Evolutionary conservation across 2,888 invertebrate genomes (phyloP), one percentile per base, ranked within the genome.

Genomic region (Acleris laterana): DNA sequence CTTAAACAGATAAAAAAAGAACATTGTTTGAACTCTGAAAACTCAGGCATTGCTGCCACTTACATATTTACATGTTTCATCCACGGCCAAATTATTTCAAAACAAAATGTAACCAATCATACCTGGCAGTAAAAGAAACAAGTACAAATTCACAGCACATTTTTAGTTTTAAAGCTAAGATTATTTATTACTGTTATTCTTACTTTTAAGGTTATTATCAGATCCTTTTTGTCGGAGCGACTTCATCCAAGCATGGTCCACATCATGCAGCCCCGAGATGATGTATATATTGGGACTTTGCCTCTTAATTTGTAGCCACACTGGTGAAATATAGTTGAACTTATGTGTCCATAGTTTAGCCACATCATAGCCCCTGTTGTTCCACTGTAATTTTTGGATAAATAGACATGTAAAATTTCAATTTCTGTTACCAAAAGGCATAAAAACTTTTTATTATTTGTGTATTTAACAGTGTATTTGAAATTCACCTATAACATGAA

Each of bases 271-370:
- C 0, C 96, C 96, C 1, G 94, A 94, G 59, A 97, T 85, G 58
- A 95, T 94, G 80, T 96, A 96, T 20, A 93, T 94, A 64, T 94
- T 93, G 2, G 91, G 87, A 17, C 93, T 94, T 66, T 95, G 95
- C 48, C 95, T 91, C 68, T 95, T 94, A 16, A 99, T 90, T 89
- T 98, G 98, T 38, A 99, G 94, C 99, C 99, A 99, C 0, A 99
- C 99, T 0, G 99, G 99, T 0, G 98, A 97, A 25, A 99, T 95
- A 77, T 96, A 96, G 59, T 97, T 96, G 76, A 99, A 97, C 87
- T 99, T 99, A 51, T 95, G 94, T 11, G 95, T 96, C 93, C 98
- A 98, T 63, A 94, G 95, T 88, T 98, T 98, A 0, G 98, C 97
- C 57, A 98, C 94, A 86, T 98, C 97, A 87, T 98, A 98, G 0